Evolutionary conservation across 2,113 vertebrate genomes (phyloP), one percentile per base, ranked within the genome.

Genomic region (Galeopterus variegatus): DNA sequence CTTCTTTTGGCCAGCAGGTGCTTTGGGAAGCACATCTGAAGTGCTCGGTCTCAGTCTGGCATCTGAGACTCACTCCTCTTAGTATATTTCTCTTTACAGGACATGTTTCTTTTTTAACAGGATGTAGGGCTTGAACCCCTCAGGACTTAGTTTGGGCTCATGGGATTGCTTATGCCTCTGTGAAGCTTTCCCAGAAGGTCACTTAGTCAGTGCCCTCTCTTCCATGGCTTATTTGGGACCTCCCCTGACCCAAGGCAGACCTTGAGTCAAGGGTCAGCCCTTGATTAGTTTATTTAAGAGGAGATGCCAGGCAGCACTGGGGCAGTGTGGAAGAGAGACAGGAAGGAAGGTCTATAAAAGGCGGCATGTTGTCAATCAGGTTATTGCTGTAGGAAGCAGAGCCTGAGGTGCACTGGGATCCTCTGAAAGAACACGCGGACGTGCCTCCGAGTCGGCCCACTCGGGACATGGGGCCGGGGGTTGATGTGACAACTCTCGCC

Each of bases 31-130:
- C 76, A 62, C 36, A 7, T 36, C 19, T 52, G 23, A 36, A 23
- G 12, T 41, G 36, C 17, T 56, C 4, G 0, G 56, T 76, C 73
- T 52, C 3, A 17, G 24, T 0, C 3, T 14, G 5, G 31, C 28
- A 8, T 45, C 36, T 58, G 13, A 23, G 17, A 6, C 31, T 8
- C 36, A 5, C 11, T 12, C 41, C 11, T 12, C 41, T 50, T 19
- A 19, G 23, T 2, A 1, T 23, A 3, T 24, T n/a, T 69, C 11
- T 79, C 24, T 11, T 19, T 15, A 5, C 0, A 76, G 15, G 33
- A 45, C 67, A 17, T 15, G 3, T 54, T 31, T 31, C 8, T 52
- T 69, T 88, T 50, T 69, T 41, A 60, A 60, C 26, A 24, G 33
- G 60, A 76, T 4, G 1, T 13, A 31, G 8, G 1, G 33, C 24